Evolutionary conservation across 2,113 vertebrate genomes (phyloP), one percentile per base, ranked within the genome.

Genomic region (Lepus europaeus): DNA sequence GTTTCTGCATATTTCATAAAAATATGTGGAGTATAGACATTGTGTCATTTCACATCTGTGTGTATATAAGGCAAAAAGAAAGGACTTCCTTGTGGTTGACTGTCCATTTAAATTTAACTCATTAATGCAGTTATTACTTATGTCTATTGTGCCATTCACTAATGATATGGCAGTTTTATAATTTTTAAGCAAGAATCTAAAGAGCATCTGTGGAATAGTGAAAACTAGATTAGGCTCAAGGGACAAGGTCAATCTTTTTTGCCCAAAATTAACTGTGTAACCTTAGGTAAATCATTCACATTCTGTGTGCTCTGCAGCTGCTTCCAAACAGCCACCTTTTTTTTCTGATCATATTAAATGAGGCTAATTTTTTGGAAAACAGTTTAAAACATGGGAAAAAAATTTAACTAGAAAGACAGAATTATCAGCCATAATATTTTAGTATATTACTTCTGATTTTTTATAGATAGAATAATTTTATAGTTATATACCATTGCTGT

Each of bases 1-100:
- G 79, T 86, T 90, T 95, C 81, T 86, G 22, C 9, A 78, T 20
- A 95, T 45, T 53, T 94, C 39, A 94, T 88, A 74, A 93, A 97
- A 94, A 53, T 89, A 81, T 73, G 39, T 73, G 16, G 53, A 27
- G 77, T 79, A 51, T 45, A 88, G 69, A 92, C 29, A 86, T 33
- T n/a, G 3, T 85, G 73, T 36, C 68, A 80, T 84, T 69, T 83
- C 29, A 49, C 20, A 4, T 82, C 66, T 70, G 4, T 87, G n/a
- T 80, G 1, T 69, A 6, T 90, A 9, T 89, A 33, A 72, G 63
- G 9, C 74, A 53, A 56, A 94, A 93, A 87, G 61, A 87, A 87
- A 84, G 59, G 13, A 49, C 39, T 88, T 92, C 69, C 51, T 4
- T 45, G 9, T 91, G 68, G n/a, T n/a, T 81, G 17, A 81, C 53